A percentile compares a stretch with the other conserved stretches of the same genome.
These are phyloP conservation scores for Onychomys arenicola DNA, from an alignment of 2,797 vertebrate species.

Conservation along the genomic window DNA sequence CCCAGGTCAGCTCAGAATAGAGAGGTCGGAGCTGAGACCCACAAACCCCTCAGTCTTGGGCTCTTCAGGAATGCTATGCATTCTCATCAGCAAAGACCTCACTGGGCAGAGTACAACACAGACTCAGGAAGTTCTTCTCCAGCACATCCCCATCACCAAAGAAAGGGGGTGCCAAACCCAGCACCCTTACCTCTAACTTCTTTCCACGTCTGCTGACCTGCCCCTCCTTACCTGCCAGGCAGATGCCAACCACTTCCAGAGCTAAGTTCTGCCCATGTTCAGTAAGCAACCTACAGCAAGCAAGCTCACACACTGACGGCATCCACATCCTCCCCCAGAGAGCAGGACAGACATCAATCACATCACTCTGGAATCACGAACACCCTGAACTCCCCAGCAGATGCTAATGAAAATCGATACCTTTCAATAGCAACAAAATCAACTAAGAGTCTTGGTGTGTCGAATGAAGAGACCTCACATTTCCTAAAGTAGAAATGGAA, in stretches of 20 bases:
- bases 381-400: background rate
- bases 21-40: background rate
- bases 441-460: background rate
- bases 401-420: background rate
- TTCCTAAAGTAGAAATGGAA: background rate
- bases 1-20: background rate
- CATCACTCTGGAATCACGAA: constrained; percentile 7
- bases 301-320: background rate
- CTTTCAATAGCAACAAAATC: constrained; percentile 7
- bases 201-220: background rate
- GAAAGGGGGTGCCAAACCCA: background rate
- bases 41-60: background rate
- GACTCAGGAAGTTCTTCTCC: background rate
- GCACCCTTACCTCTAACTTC: background rate
- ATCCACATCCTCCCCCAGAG: background rate
- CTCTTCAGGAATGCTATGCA: background rate
- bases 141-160: background rate
- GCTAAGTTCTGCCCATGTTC: background rate
- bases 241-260: background rate
- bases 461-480: background rate
- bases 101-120: background rate
- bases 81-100: background rate
- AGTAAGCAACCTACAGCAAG: background rate
- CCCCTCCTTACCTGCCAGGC: background rate
- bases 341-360: background rate